Evolutionary conservation across 2,113 vertebrate genomes (phyloP).

Genomic region (Nibea coibor): DNA sequence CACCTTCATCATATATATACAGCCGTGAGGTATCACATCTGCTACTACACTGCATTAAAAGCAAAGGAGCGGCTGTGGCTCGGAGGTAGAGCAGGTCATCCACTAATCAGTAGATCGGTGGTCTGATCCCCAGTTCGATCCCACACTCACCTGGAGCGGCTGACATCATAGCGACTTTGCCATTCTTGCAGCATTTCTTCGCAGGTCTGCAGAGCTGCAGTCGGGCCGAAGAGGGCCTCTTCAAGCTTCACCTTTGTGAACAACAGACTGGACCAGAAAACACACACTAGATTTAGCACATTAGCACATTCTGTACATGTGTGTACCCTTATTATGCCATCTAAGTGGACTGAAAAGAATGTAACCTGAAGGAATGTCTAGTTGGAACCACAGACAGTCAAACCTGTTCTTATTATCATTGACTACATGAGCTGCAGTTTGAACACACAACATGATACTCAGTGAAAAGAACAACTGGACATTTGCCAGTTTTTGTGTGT

Average conservation of each 20-base stretch:
- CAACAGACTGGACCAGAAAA: constrained; percentile 86
- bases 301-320: not conserved
- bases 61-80: not conserved
- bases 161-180: constrained; percentile 89
- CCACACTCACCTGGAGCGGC: constrained; percentile 87
- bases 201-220: constrained; percentile 92
- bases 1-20: not conserved
- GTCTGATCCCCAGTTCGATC: too few species aligned
- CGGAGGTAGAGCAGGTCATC: too few species aligned
- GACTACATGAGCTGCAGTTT: not conserved
- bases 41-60: not conserved
- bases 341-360: not conserved
- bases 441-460: constrained; percentile 20
- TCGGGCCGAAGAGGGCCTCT: constrained; percentile 88
- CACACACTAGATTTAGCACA: too few species aligned
- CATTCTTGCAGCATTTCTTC: constrained; percentile 92
- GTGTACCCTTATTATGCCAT: not conserved
- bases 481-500: not conserved
- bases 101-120: too few species aligned
- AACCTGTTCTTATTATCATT: constrained; percentile 36
- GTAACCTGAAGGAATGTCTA: not conserved
- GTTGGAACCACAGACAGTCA: not conserved
- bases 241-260: constrained; percentile 97
- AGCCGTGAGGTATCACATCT: not conserved
- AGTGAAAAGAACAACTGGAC: not conserved